Base-by-base conservation (phyloP, 2,888 invertebrate species). In the Dicyrtomina minuta region DNA sequence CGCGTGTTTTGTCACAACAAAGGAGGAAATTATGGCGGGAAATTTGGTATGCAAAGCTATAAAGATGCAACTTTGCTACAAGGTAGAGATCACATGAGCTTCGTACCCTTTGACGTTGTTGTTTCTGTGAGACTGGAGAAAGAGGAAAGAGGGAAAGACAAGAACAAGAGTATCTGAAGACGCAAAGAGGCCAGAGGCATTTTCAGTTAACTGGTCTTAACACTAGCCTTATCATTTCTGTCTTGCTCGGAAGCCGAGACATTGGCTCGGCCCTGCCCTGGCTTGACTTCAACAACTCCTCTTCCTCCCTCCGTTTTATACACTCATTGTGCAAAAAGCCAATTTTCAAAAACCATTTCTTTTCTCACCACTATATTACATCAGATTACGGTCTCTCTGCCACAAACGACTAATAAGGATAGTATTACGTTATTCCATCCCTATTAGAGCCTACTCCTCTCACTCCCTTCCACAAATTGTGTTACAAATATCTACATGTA, bases 141-240 rank as follows among this genome's bases (percentile, higher is more conserved):
- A 51, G 22, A 8, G 10, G 22, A 46, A 15, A 46, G 8, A 51
- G 22, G 22, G 51, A 2, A 51, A 53, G 24, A 2, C 17, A 20
- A 51, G 51, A 22, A 51, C 2, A 51, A 12, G 22, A 20, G 51
- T 22, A 13, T 46, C 46, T 46, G 13, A 4, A 46, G 46, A 46
- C 17, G 46, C 15, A 13, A 12, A 46, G 46, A 46, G 41, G 59
- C 59, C 59, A 41, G 41, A 59, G 59, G 59, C 43, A 20, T 8
- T 59, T 33, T 15, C 41, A 59, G 17, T 59, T 59, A 59, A 59
- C 59, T 27, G 22, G 59, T 13, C 41, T 39, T 39, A 51, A 51
- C n/a, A 53, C 53, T 53, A 13, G 10, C 20, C 59, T 59, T 41
- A 59, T 59, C 39, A 8, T 17, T 41, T 53, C 53, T 53, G 13